Conservation (phyloP, 1,140 invertebrate species). For the Pseudomyrmex flavicornis region DNA sequence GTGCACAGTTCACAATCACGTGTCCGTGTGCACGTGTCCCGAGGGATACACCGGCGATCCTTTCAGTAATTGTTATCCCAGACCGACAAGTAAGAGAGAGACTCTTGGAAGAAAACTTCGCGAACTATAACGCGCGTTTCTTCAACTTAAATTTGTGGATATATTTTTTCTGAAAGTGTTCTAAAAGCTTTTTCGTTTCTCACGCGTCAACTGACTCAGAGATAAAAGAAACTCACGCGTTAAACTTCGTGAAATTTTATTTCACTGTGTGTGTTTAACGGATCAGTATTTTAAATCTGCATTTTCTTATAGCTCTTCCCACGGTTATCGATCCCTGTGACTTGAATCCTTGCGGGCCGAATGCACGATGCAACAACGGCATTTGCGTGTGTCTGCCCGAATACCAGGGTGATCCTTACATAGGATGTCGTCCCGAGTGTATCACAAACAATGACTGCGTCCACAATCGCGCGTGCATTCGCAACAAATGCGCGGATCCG, state of each 20-base stretch:
- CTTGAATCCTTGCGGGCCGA: conserved; percentile 87
- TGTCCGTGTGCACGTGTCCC: conserved; percentile 89
- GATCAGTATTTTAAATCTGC: neutral
- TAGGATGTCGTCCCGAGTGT: conserved; percentile 84
- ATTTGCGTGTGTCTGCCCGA: conserved; percentile 85
- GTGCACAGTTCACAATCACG: conserved; percentile 90
- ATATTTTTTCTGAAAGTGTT: neutral
- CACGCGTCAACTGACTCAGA: neutral
- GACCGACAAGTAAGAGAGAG: conserved; percentile 74
- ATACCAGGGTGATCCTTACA: conserved; percentile 87
- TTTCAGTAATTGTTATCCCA: conserved; percentile 88
- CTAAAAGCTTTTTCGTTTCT: neutral
- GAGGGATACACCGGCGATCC: conserved; percentile 90
- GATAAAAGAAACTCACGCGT: neutral
- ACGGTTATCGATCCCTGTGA: conserved; percentile 81
- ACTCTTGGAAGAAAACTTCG: conserved; percentile 14
- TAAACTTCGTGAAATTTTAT: conserved; percentile 2
- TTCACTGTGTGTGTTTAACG: neutral
- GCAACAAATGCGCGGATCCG: conserved; percentile 82
- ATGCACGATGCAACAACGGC: conserved; percentile 86
- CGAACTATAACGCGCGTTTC: neutral
- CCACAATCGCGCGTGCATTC: conserved; percentile 80
- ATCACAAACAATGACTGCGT: conserved; percentile 83
- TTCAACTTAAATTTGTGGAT: neutral
- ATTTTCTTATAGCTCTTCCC: conserved; percentile 57